Evolutionary conservation across 2,888 invertebrate genomes (phyloP), one percentile per base, ranked within the genome.

Genomic region (Pheosia gnoma): DNA sequence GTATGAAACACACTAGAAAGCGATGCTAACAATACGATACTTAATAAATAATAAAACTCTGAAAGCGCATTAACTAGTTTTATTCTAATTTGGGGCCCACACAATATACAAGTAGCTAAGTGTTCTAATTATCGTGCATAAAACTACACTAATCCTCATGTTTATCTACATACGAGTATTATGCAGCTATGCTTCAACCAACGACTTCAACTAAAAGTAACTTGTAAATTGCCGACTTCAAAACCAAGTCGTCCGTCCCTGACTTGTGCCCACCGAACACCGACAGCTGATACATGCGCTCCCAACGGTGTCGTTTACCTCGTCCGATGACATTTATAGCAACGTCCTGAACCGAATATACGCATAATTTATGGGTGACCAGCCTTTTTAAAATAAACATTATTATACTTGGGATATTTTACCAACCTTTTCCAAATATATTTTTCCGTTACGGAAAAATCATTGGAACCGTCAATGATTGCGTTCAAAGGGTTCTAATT

Each of bases 281-380:
- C 78, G 77, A 75, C 83, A 82, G 81, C 82, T 84, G 84, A 84
- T 80, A 82, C 81, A 72, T 75, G 65, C 66, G 74, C 77, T 79
- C 86, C 86, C 86, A 64, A 77, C 74, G 82, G 86, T 72, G 78
- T 77, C 81, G 85, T 87, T 84, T 79, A 78, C 83, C 79, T 72
- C 73, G 75, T 75, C 76, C 80, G 84, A 83, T 83, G 87, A 86
- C 87, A 81, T 86, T 86, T 86, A 87, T 84, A 75, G 84, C 78
- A 67, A 63, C 65, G 64, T 70, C 72, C 76, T 78, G 79, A 71
- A 75, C 78, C 74, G 78, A 74, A 72, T 75, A 81, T 83, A 81
- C 85, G 81, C 74, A 72, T 82, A 78, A 84, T 83, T 83, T 83
- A 85, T 79, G 51, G 60, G 43, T 54, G 70, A 68, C 66, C 61